Conservation (phyloP, 1,140 invertebrate genomes). For the Meloidogyne hapla region DNA sequence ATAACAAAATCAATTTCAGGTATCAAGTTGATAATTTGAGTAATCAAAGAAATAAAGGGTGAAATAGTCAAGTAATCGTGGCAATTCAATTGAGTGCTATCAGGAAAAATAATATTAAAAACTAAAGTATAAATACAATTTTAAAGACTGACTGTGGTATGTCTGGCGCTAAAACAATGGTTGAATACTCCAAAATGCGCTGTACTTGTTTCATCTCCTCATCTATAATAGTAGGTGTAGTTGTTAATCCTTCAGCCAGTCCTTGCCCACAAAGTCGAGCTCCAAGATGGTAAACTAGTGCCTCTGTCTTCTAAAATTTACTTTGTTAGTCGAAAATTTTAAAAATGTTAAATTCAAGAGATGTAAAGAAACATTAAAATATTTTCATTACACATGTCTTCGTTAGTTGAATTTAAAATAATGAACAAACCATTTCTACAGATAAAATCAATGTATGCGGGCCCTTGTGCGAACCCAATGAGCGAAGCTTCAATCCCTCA, state of each 20-base stretch:
- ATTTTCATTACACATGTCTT: too few relatives aligned
- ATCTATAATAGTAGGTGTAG: slow-evolving; percentile 16
- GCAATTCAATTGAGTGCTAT: slow-evolving; percentile 55
- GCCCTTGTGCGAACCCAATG: slow-evolving; percentile 41
- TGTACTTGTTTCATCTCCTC: slow-evolving; percentile 38
- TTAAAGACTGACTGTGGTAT: slow-evolving; percentile 46
- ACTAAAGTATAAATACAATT: background rate
- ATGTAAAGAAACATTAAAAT: too few relatives aligned
- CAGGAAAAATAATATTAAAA: background rate
- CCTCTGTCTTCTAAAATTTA: slow-evolving; percentile 57
- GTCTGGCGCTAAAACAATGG: slow-evolving; percentile 57
- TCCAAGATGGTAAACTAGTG: slow-evolving; percentile 56
- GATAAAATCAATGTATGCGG: slow-evolving; percentile 58
- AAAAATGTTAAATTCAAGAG: background rate
- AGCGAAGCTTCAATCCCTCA: slow-evolving; percentile 40
- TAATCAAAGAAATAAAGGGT: slow-evolving; percentile 56
- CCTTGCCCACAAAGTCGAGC: slow-evolving; percentile 44
- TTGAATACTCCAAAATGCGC: slow-evolving; percentile 48
- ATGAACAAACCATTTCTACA: slow-evolving; percentile 42
- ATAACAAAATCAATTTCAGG: slow-evolving; percentile 59
- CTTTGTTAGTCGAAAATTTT: background rate
- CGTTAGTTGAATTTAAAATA: background rate
- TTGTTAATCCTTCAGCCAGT: background rate
- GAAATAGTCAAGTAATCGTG: slow-evolving; percentile 60
- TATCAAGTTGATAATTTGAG: slow-evolving; percentile 44